These are phyloP conservation scores for Trachemys scripta DNA, from an alignment of 2,113 vertebrate genomes.

Conservation along the genomic window DNA sequence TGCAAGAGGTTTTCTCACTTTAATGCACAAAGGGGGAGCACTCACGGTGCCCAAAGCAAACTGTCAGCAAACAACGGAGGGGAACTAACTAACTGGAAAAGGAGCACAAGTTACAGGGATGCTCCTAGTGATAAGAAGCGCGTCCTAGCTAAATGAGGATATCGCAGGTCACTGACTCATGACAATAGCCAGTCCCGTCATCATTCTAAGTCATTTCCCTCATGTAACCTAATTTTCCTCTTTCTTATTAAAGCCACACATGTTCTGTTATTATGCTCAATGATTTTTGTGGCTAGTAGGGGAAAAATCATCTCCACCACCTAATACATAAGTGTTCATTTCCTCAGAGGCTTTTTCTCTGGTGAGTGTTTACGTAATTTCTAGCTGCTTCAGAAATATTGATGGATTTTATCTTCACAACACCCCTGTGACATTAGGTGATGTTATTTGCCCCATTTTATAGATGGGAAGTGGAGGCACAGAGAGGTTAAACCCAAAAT, in stretches of 20 bases:
- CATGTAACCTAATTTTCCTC: background rate
- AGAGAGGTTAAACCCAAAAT: background rate
- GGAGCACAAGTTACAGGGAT: background rate
- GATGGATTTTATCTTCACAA: background rate
- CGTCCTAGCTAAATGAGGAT: background rate
- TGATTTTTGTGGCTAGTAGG: background rate
- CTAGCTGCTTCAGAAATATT: accelerated
- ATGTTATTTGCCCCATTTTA: background rate
- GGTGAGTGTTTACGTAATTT: background rate
- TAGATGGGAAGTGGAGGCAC: background rate
- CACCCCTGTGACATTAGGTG: background rate
- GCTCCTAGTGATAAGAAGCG: background rate
- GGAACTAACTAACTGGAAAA: background rate
- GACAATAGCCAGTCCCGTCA: accelerated
- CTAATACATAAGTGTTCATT: background rate
- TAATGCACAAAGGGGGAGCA: background rate
- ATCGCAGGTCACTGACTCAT: background rate
- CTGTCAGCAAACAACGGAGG: background rate
- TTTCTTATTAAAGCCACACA: accelerated
- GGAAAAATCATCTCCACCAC: background rate
- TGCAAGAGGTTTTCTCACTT: conserved; percentile 34
- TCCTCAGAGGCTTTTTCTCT: background rate
- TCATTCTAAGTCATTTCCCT: accelerated
- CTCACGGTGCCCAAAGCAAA: background rate
- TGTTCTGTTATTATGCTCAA: background rate